Base-by-base conservation (phyloP, 2,888 invertebrate genomes). In the Nephrotoma guestfalica region DNA sequence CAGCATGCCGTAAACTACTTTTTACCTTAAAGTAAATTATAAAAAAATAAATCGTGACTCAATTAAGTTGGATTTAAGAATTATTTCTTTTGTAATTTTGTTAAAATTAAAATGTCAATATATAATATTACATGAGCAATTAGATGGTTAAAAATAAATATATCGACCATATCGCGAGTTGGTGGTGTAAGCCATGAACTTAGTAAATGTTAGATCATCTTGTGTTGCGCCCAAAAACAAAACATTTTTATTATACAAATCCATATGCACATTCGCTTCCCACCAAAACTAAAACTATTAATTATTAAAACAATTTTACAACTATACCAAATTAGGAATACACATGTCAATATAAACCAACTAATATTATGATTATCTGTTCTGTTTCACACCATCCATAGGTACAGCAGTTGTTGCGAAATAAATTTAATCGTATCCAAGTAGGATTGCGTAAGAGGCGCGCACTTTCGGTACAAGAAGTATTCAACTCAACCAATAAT, bases 381-480 rank as follows among this genome's bases (percentile, higher is more conserved):
- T 85, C n/a, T 51, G 11, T 83, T 83, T 83, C 47, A 51, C 47
- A 51, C 47, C 47, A 13, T 51, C 47, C 47, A 47, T 18, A 86
- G 86, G 86, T 94, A 86, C 92, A 94, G 42, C 90, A 91, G 87
- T 91, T 93, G 4, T 90, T 94, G 41, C 92, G 94, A 30, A 93
- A 94, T 86, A 95, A 95, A 88, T 92, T 96, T 88, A 95, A 94
- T 87, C 94, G 95, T 89, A 93, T 95, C 87, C 95, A 95, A 87
- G 94, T 94, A 11, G 95, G 95, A 0, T 91, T 95, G 87, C 92
- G 95, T 85, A 93, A 93, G 89, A 92, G 95, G 86, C 92, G 95
- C 88, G 94, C 95, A 1, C 89, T 95, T 41, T 95, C 95, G 86
- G 95, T 95, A 11, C 94, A 95, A 88, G 95, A 95, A 89, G 94